phyloP scores from a whole-genome alignment of 2,888 invertebrate genomes.

The Cataglyphis altisquamis region DNA sequence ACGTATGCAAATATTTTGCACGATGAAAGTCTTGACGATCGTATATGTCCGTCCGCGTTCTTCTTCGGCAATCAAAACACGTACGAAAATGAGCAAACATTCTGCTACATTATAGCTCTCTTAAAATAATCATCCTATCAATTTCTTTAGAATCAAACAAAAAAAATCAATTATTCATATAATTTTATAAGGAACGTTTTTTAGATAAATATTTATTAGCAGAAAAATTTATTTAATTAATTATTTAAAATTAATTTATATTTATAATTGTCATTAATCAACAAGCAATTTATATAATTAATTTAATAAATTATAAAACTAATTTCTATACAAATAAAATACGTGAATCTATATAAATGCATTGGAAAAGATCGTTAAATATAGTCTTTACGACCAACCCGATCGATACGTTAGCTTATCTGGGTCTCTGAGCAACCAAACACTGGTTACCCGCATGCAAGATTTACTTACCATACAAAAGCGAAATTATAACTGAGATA shows the following conservation, averaged over 20 bases:
- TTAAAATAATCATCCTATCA: not conserved
- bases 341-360: not conserved
- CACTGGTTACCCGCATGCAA: constrained; percentile 1
- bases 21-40: constrained; percentile 8
- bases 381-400: not conserved
- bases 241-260: not conserved
- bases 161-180: not conserved
- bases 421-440: constrained; percentile 55
- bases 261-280: not conserved
- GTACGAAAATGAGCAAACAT: not conserved
- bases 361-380: not conserved
- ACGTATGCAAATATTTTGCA: not conserved
- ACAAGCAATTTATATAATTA: not conserved
- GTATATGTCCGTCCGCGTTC: not conserved
- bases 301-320: not conserved
- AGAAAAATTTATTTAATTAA: not conserved
- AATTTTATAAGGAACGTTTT: not conserved
- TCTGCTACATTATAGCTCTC: not conserved
- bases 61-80: not conserved
- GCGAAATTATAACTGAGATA: not conserved
- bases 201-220: not conserved
- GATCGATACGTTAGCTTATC: constrained; percentile 18
- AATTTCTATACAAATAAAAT: not conserved
- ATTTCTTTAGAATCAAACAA: not conserved
- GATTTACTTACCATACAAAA: not conserved